These are phyloP conservation scores for Cynodonichthys magdalenae DNA, from an alignment of 2,797 vertebrate species.

Conservation along the genomic window DNA sequence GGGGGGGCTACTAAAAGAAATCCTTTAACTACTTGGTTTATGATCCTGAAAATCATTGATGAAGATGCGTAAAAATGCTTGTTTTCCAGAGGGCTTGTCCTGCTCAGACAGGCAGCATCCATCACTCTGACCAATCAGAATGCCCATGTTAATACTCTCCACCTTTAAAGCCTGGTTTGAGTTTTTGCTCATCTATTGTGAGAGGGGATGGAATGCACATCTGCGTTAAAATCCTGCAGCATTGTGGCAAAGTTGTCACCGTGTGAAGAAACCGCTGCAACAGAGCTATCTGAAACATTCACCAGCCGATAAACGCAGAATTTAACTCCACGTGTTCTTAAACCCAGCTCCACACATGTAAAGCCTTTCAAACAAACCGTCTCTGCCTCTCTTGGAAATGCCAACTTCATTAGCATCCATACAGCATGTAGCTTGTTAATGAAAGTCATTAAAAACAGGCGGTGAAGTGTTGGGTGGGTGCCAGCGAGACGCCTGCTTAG, in stretches of 20 bases:
- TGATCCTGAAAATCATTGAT: too few species aligned
- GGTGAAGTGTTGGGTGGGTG: constrained; percentile 51
- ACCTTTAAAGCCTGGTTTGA: constrained; percentile 3
- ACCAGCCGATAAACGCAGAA: not conserved
- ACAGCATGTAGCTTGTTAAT: constrained; percentile 56
- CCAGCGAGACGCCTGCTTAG: constrained; percentile 53
- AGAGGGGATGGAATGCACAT: not conserved
- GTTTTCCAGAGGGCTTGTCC: constrained; percentile 24
- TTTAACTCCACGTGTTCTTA: not conserved
- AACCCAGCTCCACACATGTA: constrained; percentile 1
- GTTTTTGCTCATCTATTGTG: constrained; percentile 1
- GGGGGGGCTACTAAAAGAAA: not conserved
- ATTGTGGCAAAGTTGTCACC: constrained; percentile 18
- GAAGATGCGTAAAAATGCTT: constrained; percentile 16
- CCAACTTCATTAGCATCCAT: constrained; percentile 56
- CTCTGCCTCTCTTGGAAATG: constrained; percentile 10
- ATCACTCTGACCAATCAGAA: constrained; percentile 33
- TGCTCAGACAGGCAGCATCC: constrained; percentile 33
- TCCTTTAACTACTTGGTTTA: too few species aligned
- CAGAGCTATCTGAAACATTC: not conserved
- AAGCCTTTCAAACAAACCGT: constrained; percentile 13
- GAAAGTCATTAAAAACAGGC: constrained; percentile 59
- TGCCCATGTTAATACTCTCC: constrained; percentile 4
- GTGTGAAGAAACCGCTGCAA: constrained; percentile 12
- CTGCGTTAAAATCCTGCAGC: constrained; percentile 8